Evolutionary conservation across 2,797 vertebrate genomes (phyloP), one percentile per base, ranked within the genome.

Genomic region (Toxotes lorentzi): DNA sequence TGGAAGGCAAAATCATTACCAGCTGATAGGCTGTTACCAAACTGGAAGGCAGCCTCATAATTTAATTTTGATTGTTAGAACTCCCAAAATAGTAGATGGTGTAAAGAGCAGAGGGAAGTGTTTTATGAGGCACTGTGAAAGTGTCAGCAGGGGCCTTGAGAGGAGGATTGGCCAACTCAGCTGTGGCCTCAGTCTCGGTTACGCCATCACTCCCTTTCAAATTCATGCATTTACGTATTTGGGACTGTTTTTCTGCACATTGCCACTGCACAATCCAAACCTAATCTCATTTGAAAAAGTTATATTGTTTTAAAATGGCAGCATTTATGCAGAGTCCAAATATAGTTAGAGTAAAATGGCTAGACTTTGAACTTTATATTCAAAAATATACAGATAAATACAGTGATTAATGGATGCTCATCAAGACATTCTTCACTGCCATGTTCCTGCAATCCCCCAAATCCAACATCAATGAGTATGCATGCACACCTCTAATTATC

Each of bases 61-160:
- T 76, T 89, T 77, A 7, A 56, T 60, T 75, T 48, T 83, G 78
- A 86, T 85, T 86, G 81, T 74, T 56, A 13, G 38, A 60, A 62
- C 14, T 69, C 81, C 54, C 21, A 76, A 75, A 89, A 88, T 84
- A 89, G 82, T 54, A 53, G 21, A 65, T 41, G 59, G 27, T 1
- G 40, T 53, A 40, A 67, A 40, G 48, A n/a, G n/a, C 30, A 50
- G 62, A 10, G n/a, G 51, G 17, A 43, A 35, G 24, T 63, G 59
- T 79, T 85, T 81, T 47, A 62, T 66, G 61, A 72, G 59, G 58
- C 1, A 6, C 57, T 13, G 50, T 81, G 2, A 79, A 78, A 27
- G 56, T 76, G 82, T 80, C 70, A 76, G 57, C 2, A 1, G 17
- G 38, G 30, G 77, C 65, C 32, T 70, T 38, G 50, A 45, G 41